Percentiles rank a stretch among this genome's conserved stretches.
phyloP scores from a whole-genome alignment of 2,888 invertebrate species.

The Fragum whitleyi region DNA sequence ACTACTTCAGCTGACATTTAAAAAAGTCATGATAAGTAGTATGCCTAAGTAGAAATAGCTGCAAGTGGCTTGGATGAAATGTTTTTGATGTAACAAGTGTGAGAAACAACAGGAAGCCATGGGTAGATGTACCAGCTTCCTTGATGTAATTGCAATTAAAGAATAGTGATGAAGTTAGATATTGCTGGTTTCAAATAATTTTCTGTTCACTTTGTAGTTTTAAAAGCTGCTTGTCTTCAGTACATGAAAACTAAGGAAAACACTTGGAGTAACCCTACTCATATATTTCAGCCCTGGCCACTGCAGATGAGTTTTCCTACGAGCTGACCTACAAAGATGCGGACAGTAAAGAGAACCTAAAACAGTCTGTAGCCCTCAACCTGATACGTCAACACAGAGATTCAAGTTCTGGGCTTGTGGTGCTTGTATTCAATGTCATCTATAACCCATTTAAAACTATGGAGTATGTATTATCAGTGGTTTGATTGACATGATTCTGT shows the following conservation, averaged over 20 bases:
- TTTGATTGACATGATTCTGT: too few relatives aligned
- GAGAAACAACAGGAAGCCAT: too few relatives aligned
- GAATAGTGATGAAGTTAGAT: neutral
- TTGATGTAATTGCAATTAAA: too few relatives aligned
- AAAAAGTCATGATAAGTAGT: too few relatives aligned
- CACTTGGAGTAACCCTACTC: neutral
- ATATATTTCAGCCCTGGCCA: conserved; percentile 76
- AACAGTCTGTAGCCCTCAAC: conserved; percentile 77
- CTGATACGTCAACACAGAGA: conserved; percentile 80
- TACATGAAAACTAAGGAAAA: too few relatives aligned
- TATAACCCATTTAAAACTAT: conserved; percentile 83
- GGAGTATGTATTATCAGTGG: conserved; percentile 76
- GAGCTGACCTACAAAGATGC: conserved; percentile 71
- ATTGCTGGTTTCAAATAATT: neutral
- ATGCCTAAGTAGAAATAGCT: too few relatives aligned
- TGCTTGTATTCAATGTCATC: conserved; percentile 82
- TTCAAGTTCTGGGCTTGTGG: conserved; percentile 80
- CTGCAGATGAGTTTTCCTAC: conserved; percentile 82
- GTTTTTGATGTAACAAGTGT: too few relatives aligned
- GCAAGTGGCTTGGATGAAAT: too few relatives aligned
- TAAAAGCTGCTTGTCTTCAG: too few relatives aligned
- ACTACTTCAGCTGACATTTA: too few relatives aligned
- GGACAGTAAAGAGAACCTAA: conserved; percentile 70
- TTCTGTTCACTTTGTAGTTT: too few relatives aligned
- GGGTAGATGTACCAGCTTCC: too few relatives aligned